These are phyloP conservation scores for Aphodius granarius DNA, from an alignment of 2,888 invertebrate genomes.

Conservation along the genomic window DNA sequence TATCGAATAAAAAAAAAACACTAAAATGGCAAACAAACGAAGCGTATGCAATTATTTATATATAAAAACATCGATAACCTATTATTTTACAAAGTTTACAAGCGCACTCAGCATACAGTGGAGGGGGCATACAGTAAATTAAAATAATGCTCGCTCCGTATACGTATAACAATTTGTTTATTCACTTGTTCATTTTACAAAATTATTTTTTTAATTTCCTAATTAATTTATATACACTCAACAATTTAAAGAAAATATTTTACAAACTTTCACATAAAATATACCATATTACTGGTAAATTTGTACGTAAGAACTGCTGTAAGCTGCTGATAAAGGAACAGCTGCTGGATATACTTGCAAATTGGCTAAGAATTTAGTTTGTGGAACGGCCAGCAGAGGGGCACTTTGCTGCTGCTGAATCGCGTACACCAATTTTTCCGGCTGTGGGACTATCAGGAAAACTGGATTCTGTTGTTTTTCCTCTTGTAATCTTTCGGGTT, in stretches of 20 bases:
- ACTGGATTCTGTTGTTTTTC: conserved; percentile 22
- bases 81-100: neutral
- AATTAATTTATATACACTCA: neutral
- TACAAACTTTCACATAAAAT: neutral
- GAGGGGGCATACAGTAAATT: neutral
- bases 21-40: neutral
- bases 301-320: conserved; percentile 42
- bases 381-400: conserved; percentile 34
- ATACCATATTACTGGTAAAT: conserved; percentile 31
- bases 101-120: neutral
- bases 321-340: conserved; percentile 35
- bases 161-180: neutral
- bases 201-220: neutral
- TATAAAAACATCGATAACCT: neutral
- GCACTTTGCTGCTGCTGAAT: conserved; percentile 32
- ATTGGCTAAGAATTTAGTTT: conserved; percentile 30
- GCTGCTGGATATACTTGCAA: conserved; percentile 33
- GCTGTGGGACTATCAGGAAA: conserved; percentile 42
- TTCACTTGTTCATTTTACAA: neutral
- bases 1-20: neutral
- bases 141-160: neutral
- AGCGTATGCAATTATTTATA: neutral
- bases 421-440: conserved; percentile 42
- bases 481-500: conserved; percentile 30
- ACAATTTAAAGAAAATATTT: neutral